These are phyloP conservation scores for Macaria liturata DNA, from an alignment of 2,888 invertebrate genomes.

Conservation along the genomic window DNA sequence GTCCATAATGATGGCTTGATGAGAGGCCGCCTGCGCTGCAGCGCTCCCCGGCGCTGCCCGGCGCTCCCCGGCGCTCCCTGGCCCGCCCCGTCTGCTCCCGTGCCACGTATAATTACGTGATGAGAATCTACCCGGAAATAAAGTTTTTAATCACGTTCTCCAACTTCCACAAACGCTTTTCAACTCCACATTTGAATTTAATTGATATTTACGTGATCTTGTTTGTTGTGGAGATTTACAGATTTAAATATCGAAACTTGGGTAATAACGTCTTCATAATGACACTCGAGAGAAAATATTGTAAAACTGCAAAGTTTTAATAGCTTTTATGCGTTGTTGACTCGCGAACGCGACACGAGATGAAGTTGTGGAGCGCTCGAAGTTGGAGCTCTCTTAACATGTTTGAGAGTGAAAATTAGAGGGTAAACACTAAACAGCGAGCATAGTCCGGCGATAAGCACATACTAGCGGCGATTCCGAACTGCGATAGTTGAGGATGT, in stretches of 20 bases:
- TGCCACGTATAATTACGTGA: constrained; percentile 44
- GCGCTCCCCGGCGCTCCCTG: no score
- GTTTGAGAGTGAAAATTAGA: constrained; percentile 62
- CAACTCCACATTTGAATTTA: constrained; percentile 29
- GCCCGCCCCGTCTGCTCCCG: constrained; percentile 8
- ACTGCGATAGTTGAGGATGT: constrained; percentile 39
- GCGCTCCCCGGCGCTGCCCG: no score
- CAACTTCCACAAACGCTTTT: constrained; percentile 29
- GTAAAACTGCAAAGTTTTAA: constrained; percentile 26
- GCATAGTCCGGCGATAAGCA: constrained; percentile 53
- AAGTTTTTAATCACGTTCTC: constrained; percentile 36
- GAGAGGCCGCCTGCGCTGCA: constrained; percentile 63
- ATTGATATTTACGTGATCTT: constrained; percentile 21
- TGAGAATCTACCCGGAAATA: constrained; percentile 37
- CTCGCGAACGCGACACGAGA: constrained; percentile 41
- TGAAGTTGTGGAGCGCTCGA: constrained; percentile 44
- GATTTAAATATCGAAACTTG: constrained; percentile 9
- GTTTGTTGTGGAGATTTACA: constrained; percentile 11
- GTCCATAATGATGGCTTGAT: constrained; percentile 78
- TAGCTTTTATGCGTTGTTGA: constrained; percentile 35
- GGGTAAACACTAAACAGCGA: constrained; percentile 54
- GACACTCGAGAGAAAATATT: constrained; percentile 18
- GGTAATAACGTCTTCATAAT: constrained; percentile 9
- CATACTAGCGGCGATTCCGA: constrained; percentile 37
- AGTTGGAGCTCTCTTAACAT: constrained; percentile 49